Percentiles rank a stretch among this genome's conserved stretches.
Conservation (phyloP, 2,888 invertebrate genomes). For the Choreutis nemorana region DNA sequence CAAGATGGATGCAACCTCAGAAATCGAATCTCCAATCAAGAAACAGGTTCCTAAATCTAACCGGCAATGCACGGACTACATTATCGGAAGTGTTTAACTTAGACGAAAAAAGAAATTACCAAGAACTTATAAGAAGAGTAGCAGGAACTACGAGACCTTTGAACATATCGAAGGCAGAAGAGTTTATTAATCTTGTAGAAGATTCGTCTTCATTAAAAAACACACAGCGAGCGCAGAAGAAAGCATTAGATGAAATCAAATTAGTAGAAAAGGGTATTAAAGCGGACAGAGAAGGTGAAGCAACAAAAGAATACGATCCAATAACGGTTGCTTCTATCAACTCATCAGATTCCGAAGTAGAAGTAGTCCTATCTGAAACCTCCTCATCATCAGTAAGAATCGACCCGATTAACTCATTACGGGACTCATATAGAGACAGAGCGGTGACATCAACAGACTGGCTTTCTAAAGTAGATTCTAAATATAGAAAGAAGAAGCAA, state of each 20-base stretch:
- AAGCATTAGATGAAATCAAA: conserved; percentile 38
- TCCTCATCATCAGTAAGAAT: conserved; percentile 41
- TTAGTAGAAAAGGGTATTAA: conserved; percentile 30
- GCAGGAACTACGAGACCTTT: conserved; percentile 28
- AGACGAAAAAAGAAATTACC: conserved; percentile 65
- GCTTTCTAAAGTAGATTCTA: conserved; percentile 55
- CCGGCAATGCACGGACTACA: conserved; percentile 39
- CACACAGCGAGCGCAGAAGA: conserved; percentile 38
- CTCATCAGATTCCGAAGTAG: conserved; percentile 54
- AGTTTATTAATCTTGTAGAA: conserved; percentile 37
- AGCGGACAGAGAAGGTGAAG: conserved; percentile 22
- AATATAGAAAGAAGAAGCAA: conserved; percentile 46
- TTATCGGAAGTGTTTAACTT: conserved; percentile 62
- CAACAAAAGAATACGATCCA: conserved; percentile 43
- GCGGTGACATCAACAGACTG: conserved; percentile 59
- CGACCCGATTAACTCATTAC: conserved; percentile 63
- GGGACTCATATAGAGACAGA: conserved; percentile 60
- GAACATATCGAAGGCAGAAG: conserved; percentile 23
- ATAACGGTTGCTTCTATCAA: conserved; percentile 52
- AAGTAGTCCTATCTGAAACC: conserved; percentile 44
- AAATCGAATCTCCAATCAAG: conserved; percentile 28
- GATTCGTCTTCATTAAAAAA: conserved; percentile 38
- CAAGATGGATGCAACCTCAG: conserved; percentile 37
- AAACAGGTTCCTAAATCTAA: conserved; percentile 31
- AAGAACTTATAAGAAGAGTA: conserved; percentile 56